Conservation (phyloP, 2,797 vertebrate genomes). For the Acipenser ruthenus region DNA sequence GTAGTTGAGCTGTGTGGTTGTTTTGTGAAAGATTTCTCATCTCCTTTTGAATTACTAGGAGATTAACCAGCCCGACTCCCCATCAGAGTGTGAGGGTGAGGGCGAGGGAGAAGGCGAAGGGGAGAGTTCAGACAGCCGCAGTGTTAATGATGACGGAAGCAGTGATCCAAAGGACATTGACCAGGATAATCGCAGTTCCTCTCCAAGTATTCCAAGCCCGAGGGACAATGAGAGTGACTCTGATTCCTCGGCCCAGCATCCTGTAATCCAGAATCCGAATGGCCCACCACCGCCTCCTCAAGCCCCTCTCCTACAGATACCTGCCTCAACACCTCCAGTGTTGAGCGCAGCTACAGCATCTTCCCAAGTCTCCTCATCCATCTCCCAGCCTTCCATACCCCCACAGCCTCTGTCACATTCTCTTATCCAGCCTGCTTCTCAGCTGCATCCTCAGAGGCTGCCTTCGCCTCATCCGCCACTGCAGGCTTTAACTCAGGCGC, state of each 20-base stretch:
- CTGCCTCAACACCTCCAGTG: constrained; percentile 19
- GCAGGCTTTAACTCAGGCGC: constrained; percentile 38
- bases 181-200: constrained; percentile 98
- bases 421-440: constrained; percentile 49
- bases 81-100: constrained; percentile 62
- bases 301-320: constrained; percentile 29
- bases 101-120: constrained; percentile 70
- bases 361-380: constrained; percentile 46
- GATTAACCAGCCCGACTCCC: constrained; percentile 74
- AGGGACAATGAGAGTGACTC: constrained; percentile 97
- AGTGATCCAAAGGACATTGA: constrained; percentile 98
- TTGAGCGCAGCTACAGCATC: constrained; percentile 34
- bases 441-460: constrained; percentile 56
- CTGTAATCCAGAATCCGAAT: constrained; percentile 34
- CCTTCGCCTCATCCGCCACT: constrained; percentile 55
- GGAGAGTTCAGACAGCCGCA: constrained; percentile 92
- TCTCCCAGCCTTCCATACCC: constrained; percentile 38
- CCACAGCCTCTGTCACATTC: constrained; percentile 45
- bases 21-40: no score
- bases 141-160: constrained; percentile 91
- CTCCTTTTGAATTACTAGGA: constrained; percentile 53
- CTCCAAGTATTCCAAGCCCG: constrained; percentile 93
- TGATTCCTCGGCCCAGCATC: constrained; percentile 76
- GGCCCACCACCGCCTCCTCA: constrained; percentile 24
- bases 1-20: no score